phyloP scores from a whole-genome alignment of 2,888 invertebrate genomes.

The Meliscaeva auricollis region DNA sequence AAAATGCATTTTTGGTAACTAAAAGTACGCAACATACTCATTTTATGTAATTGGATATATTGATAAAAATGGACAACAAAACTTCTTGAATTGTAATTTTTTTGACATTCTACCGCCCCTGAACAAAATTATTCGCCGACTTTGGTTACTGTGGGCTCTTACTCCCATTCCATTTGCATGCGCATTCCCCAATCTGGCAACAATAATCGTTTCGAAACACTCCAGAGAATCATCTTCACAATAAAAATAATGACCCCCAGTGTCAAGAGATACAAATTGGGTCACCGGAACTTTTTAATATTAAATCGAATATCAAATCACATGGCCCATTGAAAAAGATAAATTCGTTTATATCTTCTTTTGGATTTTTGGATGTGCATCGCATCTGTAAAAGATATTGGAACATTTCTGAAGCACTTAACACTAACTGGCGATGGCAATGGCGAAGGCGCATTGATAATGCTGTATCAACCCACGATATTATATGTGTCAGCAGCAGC shows the following conservation, averaged over 20 bases:
- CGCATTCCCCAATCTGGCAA: conserved; percentile 21
- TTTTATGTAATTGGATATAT: no score
- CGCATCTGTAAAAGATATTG: conserved; percentile 15
- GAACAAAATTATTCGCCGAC: not conserved
- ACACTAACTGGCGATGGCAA: conserved; percentile 5
- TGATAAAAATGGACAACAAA: no score
- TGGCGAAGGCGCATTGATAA: not conserved
- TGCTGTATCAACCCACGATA: conserved; percentile 14
- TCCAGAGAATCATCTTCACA: conserved; percentile 45
- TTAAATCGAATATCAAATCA: conserved; percentile 34
- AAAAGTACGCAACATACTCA: no score
- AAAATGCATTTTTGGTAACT: no score
- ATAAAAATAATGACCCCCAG: conserved; percentile 46
- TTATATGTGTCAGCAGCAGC: conserved; percentile 30
- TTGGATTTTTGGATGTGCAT: conserved; percentile 2
- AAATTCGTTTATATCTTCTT: not conserved
- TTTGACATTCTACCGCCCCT: no score
- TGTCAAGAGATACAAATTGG: conserved; percentile 53
- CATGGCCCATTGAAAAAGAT: conserved; percentile 15
- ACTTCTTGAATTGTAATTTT: no score
- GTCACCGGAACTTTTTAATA: conserved; percentile 45
- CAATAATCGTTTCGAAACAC: conserved; percentile 47
- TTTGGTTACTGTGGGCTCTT: not conserved
- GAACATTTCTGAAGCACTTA: conserved; percentile 5
- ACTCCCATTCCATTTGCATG: conserved; percentile 20